phyloP scores from a whole-genome alignment of 2,888 invertebrate species.

The Caenorhabditis sinica region DNA sequence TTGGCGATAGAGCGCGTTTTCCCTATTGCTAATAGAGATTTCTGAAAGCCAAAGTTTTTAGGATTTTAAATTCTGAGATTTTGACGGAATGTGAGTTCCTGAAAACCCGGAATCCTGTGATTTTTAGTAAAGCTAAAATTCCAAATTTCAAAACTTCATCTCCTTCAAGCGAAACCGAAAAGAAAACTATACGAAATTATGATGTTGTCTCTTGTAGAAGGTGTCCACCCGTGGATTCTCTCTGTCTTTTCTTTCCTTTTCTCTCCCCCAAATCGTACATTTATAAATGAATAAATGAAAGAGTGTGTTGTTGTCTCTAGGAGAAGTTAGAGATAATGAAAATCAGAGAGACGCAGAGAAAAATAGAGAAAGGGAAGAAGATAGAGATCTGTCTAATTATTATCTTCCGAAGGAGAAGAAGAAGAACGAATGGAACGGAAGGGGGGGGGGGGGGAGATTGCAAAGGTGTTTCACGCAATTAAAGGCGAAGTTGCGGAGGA shows the following conservation, averaged over 20 bases:
- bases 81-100: neutral
- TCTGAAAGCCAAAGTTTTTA: neutral
- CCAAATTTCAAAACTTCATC: neutral
- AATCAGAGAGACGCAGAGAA: conserved; percentile 31
- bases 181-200: conserved; percentile 46
- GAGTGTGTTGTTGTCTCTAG: conserved; percentile 5
- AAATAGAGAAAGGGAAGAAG: conserved; percentile 24
- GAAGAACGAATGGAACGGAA: conserved; percentile 24
- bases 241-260: neutral
- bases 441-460: neutral
- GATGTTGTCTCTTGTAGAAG: conserved; percentile 28
- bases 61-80: neutral
- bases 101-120: neutral
- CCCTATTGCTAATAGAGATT: too few species aligned
- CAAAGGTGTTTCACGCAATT: conserved; percentile 45
- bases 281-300: conserved; percentile 24
- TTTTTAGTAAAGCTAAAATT: neutral
- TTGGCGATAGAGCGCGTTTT: too few species aligned
- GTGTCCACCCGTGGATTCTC: conserved; percentile 9
- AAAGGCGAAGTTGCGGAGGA: too few species aligned
- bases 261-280: conserved; percentile 2
- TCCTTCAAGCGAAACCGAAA: neutral
- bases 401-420: conserved; percentile 32
- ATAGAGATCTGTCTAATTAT: conserved; percentile 51
- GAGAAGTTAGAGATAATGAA: neutral